These are phyloP conservation scores for Ameiurus melas DNA, from an alignment of 2,113 vertebrate species.

Conservation along the genomic window DNA sequence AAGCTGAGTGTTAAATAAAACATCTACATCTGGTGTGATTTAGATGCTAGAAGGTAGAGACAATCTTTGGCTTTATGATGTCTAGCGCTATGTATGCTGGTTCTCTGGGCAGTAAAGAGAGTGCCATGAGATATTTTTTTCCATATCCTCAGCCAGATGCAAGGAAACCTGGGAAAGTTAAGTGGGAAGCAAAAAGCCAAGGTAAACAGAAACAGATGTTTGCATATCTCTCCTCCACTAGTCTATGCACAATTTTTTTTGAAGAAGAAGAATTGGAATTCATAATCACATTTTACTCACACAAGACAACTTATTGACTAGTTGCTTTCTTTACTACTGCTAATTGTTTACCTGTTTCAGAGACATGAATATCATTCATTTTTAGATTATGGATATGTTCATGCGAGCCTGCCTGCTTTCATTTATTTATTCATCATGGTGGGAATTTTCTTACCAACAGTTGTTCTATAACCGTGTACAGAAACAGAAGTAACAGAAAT, in stretches of 20 bases:
- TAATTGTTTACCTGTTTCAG: not conserved
- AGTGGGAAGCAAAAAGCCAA: not conserved
- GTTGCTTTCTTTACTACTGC: not conserved
- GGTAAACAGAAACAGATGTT: slow-evolving; percentile 25
- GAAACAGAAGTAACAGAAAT: not conserved
- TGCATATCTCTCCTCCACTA: not conserved
- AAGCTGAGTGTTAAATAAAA: not conserved
- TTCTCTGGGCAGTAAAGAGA: slow-evolving; percentile 53
- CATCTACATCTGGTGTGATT: not conserved
- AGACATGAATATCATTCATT: not conserved
- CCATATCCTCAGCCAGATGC: slow-evolving; percentile 64
- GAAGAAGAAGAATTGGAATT: not conserved
- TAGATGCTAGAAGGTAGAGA: not conserved
- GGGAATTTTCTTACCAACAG: not conserved
- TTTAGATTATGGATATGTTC: not conserved
- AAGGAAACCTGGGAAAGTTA: slow-evolving; percentile 46
- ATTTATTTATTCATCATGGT: not conserved
- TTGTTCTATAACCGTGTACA: not conserved
- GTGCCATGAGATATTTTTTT: slow-evolving; percentile 64
- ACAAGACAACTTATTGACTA: not conserved
- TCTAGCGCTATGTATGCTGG: not conserved
- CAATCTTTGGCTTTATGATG: not conserved
- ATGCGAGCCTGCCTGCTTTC: not conserved
- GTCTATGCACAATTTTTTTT: not conserved
- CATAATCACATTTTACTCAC: not conserved